Conservation (phyloP, 2,888 invertebrate species). For the Drosophila cognata region DNA sequence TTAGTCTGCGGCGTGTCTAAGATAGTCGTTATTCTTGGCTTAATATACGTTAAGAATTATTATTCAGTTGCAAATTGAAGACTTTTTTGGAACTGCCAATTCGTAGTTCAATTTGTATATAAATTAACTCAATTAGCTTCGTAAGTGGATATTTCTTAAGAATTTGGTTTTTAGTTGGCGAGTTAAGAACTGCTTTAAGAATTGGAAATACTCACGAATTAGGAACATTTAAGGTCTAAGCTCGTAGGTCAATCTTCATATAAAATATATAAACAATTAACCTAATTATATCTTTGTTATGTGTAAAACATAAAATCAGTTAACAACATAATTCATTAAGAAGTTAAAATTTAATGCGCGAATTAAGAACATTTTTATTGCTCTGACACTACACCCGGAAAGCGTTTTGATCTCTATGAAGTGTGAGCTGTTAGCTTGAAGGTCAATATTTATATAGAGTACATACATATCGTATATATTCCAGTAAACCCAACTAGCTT, state of each 20-base stretch:
- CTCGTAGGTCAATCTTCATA: not conserved
- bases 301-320: no score
- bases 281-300: not conserved
- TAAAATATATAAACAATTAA: not conserved
- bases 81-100: not conserved
- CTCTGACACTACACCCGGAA: not conserved
- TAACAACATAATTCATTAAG: no score
- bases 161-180: not conserved
- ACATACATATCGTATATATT: not conserved
- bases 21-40: not conserved
- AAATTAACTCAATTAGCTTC: not conserved
- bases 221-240: not conserved
- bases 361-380: not conserved
- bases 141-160: not conserved
- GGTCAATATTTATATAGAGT: not conserved
- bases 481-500: not conserved
- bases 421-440: not conserved
- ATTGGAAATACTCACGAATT: not conserved
- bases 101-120: not conserved
- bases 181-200: not conserved
- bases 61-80: not conserved
- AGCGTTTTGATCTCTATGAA: not conserved
- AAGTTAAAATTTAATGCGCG: not conserved
- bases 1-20: not conserved
- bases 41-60: not conserved